Evolutionary conservation across 2,888 invertebrate species (phyloP).

Genomic region (Netelia virgata): DNA sequence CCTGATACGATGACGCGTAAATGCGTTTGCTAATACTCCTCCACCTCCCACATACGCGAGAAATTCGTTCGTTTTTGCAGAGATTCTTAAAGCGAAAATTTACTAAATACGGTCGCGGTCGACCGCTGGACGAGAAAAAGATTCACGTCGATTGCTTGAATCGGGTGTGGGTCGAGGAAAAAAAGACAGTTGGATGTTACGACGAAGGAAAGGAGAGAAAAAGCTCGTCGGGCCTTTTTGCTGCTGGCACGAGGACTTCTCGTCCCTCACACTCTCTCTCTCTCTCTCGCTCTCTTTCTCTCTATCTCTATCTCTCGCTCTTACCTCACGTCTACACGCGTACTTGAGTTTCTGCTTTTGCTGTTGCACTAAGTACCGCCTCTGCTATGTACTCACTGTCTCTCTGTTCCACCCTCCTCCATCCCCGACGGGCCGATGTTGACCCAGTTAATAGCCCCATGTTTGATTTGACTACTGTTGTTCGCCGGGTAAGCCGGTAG

Average conservation of each 20-base stretch:
- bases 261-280: background rate
- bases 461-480: constrained; percentile 84
- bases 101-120: too few species aligned
- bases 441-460: constrained; percentile 84
- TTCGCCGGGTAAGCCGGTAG: constrained; percentile 75
- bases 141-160: too few species aligned
- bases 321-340: constrained; percentile 14
- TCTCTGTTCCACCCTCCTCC: constrained; percentile 39
- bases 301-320: background rate
- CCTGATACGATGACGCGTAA: too few species aligned
- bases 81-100: too few species aligned
- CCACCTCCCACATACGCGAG: too few species aligned
- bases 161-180: constrained; percentile 2
- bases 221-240: constrained; percentile 25
- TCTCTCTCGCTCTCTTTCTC: too few species aligned
- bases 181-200: constrained; percentile 4
- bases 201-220: constrained; percentile 33
- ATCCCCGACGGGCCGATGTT: constrained; percentile 78
- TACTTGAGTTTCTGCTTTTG: constrained; percentile 49
- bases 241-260: constrained; percentile 30
- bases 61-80: too few species aligned
- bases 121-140: too few species aligned
- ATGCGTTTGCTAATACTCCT: too few species aligned
- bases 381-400: constrained; percentile 20
- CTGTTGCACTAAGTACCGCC: constrained; percentile 65